Base-by-base conservation (phyloP, 2,888 invertebrate genomes). In the Thyatira batis region DNA sequence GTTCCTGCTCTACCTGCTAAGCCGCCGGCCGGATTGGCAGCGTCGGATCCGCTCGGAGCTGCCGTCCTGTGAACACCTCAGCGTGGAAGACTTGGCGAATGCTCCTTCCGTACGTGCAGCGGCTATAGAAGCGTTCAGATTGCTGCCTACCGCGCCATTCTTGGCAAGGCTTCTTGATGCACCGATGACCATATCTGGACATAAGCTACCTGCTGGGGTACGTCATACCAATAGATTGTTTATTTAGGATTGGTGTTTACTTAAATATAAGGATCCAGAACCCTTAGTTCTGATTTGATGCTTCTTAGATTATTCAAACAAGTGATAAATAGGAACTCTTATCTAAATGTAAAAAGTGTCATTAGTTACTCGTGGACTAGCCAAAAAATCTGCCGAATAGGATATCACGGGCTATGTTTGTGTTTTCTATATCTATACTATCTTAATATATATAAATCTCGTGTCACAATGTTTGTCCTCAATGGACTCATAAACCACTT, bases 81-180 rank as follows among this genome's bases (percentile, higher is more conserved):
- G 91, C 4, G 92, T 93, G 13, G 93, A 94, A 49, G 92, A 94
- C 50, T 80, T 96, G 10, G 89, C 93, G 0, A 92, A 93, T 20
- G 95, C 95, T n/a, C 93, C 93, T n/a, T 96, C 96, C 60, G 92
- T 96, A 11, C 94, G 94, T 60, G 97, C 97, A 0, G 97, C 97
- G 58, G 93, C 96, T 27, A 94, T 93, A 54, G 97, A 97, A 85
- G 93, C 95, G 0, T 97, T 96, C 75, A 89, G 95, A 76, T 78
- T 95, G 52, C 80, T 95, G 44, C 97, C 97, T 0, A 96, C 96
- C 0, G 96, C 97, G 0, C 95, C 96, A 6, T 95, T 95, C 70
- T 87, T 97, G 53, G 97, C 97, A 0, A 92, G 97, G 59, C 93
- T 97, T 50, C 82, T 96, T 44, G 96, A 97, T 65, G 87, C 94